Percentiles rank a stretch among this genome's conserved stretches.
Conservation (phyloP, 2,888 invertebrate species). For the Quadroppia sp. region DNA sequence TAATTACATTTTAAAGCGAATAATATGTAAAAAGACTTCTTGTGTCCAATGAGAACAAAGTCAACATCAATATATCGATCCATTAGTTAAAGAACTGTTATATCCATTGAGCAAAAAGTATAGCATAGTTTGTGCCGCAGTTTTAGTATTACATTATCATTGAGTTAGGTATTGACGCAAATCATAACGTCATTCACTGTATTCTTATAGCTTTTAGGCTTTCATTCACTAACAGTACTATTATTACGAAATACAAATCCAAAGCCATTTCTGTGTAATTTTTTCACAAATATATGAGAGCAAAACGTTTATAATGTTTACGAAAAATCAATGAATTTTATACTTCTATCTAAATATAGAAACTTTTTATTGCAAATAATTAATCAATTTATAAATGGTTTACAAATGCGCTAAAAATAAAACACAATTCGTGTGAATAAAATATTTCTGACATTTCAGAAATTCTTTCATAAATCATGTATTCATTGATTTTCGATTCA, state of each 20-base stretch:
- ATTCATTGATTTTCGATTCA: background rate
- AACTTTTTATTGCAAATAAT: slow-evolving; percentile 1
- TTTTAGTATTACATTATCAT: background rate
- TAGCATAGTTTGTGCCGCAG: no score
- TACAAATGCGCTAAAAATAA: slow-evolving; percentile 5
- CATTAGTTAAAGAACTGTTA: background rate
- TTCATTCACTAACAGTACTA: slow-evolving; percentile 1
- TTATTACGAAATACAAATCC: slow-evolving; percentile 32
- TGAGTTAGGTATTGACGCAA: slow-evolving; percentile 33
- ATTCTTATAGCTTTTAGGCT: background rate
- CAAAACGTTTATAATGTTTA: background rate
- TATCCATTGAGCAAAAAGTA: background rate
- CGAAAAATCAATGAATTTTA: slow-evolving; percentile 22
- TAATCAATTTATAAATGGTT: background rate
- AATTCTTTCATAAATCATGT: no score
- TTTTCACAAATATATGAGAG: background rate
- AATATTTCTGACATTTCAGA: no score
- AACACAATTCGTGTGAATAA: background rate
- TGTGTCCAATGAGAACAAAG: no score
- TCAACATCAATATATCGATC: slow-evolving; percentile 12
- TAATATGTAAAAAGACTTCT: no score
- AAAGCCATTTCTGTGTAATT: background rate
- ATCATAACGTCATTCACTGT: slow-evolving; percentile 14
- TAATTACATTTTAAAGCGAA: no score
- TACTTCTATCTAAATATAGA: background rate